These are phyloP conservation scores for Leptopilina syphax DNA, from an alignment of 2,888 invertebrate species.

Conservation along the genomic window DNA sequence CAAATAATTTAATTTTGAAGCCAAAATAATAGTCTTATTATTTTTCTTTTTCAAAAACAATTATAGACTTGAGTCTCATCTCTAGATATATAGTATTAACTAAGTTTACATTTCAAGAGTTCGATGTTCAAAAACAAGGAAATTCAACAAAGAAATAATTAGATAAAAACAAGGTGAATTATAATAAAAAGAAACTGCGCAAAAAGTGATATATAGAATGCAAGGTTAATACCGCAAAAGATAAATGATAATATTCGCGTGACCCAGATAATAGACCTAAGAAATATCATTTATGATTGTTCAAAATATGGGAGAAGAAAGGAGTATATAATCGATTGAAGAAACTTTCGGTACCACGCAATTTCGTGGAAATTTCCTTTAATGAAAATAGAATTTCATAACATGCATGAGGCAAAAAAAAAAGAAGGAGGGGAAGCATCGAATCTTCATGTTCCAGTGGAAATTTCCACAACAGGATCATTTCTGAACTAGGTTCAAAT, in stretches of 20 bases:
- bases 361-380: slow-evolving; percentile 2
- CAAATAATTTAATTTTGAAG: no score
- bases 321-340: background rate
- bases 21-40: no score
- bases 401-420: background rate
- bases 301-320: background rate
- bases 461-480: slow-evolving; percentile 64
- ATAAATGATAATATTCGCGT: slow-evolving; percentile 5
- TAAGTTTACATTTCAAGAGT: no score
- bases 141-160: no score
- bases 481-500: slow-evolving; percentile 61
- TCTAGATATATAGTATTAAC: no score
- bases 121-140: no score
- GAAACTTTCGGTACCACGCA: background rate
- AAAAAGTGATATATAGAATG: background rate
- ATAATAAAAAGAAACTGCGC: slow-evolving; percentile 4
- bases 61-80: no score
- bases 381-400: background rate
- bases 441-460: slow-evolving; percentile 58
- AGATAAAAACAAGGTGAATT: background rate
- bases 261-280: slow-evolving; percentile 7
- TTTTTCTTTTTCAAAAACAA: no score
- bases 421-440: background rate
- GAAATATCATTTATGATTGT: background rate
- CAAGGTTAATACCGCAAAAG: background rate